A percentile compares a stretch with the other conserved stretches of the same genome.
Evolutionary conservation across 1,140 invertebrate genomes (phyloP).

Genomic region (Drosophila serrata): DNA sequence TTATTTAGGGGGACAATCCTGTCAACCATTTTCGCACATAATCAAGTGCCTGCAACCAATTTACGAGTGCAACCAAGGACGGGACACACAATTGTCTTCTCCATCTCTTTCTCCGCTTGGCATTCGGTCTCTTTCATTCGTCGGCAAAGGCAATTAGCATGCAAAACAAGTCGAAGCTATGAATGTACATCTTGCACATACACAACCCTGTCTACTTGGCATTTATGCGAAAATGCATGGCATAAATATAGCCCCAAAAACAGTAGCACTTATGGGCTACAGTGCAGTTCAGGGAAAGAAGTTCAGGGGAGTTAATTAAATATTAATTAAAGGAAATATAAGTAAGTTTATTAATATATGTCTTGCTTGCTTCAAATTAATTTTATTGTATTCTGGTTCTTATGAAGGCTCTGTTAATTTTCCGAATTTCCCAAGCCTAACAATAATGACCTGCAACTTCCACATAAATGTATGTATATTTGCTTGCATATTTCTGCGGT

Average conservation of each 20-base stretch:
- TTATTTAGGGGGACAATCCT: conserved; percentile 24
- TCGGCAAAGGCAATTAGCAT: conserved; percentile 71
- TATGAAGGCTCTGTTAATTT: not conserved
- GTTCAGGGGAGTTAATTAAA: not conserved
- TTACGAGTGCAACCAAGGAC: conserved; percentile 17
- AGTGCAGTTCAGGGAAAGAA: not conserved
- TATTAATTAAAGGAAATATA: not conserved
- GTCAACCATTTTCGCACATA: conserved; percentile 57
- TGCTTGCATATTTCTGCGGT: conserved; percentile 62
- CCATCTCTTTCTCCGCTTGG: not conserved
- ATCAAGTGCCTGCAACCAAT: conserved; percentile 68
- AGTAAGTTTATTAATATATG: not conserved
- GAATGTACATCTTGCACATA: conserved; percentile 67
- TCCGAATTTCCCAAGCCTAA: not conserved
- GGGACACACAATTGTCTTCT: conserved; percentile 1
- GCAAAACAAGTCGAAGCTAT: conserved; percentile 75
- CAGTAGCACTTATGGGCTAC: conserved; percentile 15
- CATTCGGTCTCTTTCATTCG: conserved; percentile 14
- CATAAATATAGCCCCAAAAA: conserved; percentile 63
- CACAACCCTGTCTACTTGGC: conserved; percentile 24
- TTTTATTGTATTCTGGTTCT: no score
- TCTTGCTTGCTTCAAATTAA: no score
- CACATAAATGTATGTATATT: conserved; percentile 1
- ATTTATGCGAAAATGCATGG: conserved; percentile 73
- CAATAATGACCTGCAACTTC: conserved; percentile 7